phyloP scores from a whole-genome alignment of 2,797 vertebrate species.

The Cryptoblepharus egeriae region DNA sequence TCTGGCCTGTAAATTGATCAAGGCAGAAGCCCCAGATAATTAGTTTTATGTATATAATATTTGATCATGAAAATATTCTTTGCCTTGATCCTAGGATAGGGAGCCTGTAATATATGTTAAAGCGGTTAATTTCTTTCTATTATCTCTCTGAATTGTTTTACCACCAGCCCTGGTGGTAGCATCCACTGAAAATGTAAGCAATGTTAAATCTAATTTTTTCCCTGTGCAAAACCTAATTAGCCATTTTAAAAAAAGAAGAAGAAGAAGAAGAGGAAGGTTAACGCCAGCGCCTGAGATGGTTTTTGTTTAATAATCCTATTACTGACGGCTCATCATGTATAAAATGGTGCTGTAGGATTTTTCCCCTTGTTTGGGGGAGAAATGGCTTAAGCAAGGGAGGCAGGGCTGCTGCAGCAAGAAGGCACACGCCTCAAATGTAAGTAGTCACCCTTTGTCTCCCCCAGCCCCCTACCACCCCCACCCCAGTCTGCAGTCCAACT shows the following conservation, averaged over 20 bases:
- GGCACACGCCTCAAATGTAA: slow-evolving; percentile 77
- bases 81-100: slow-evolving; percentile 89
- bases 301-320: slow-evolving; percentile 99
- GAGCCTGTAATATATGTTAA: slow-evolving; percentile 85
- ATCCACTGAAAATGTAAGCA: slow-evolving; percentile 99
- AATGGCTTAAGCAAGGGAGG: slow-evolving; percentile 81
- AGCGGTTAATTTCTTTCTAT: slow-evolving; percentile 86
- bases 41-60: slow-evolving; percentile 91
- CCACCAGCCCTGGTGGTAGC: slow-evolving; percentile 87
- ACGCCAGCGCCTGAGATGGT: slow-evolving; percentile 99
- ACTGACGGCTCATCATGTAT: slow-evolving; percentile 99
- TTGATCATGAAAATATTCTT: slow-evolving; percentile 87
- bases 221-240: slow-evolving; percentile 99
- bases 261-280: slow-evolving; percentile 90
- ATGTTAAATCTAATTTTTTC: slow-evolving; percentile 99
- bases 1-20: slow-evolving; percentile 77
- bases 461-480: no score
- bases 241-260: slow-evolving; percentile 86
- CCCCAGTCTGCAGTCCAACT: slow-evolving; percentile 53
- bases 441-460: slow-evolving; percentile 59
- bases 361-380: slow-evolving; percentile 90
- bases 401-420: slow-evolving; percentile 81
- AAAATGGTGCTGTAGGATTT: slow-evolving; percentile 99
- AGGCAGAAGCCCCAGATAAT: slow-evolving; percentile 84
- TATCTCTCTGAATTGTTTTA: slow-evolving; percentile 88